Evolutionary conservation across 2,113 vertebrate genomes (phyloP), one percentile per base, ranked within the genome.

Genomic region (Brienomyrus longianalis): DNA sequence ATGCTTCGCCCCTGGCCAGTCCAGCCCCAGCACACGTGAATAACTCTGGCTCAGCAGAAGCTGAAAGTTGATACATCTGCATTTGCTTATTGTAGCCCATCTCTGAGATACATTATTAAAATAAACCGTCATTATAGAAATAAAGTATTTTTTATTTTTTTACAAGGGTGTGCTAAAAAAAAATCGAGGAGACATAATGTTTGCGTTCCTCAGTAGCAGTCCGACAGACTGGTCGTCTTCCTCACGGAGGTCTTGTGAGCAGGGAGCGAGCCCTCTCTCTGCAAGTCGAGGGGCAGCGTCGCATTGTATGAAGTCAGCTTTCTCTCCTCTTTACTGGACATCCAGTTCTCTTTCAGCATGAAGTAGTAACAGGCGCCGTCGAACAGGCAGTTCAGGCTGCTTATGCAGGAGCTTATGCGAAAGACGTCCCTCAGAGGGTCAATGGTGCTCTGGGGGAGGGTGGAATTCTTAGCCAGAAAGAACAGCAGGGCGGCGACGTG

Each of bases 321-420:
- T 80, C 74, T 80, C 5, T 92, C 91, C n/a, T 48, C 47, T 83
- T 39, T 23, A 0, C 88, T 0, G 52, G 54, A 66, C 77, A 94
- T 92, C 89, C 94, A 92, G 88, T 93, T 95, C 86, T 96, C 95
- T 88, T 94, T 96, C 83, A 96, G 90, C 86, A 96, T 93, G 70
- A 94, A 95, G 43, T 96, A 96, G 52, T 96, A 96, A 70, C 94
- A 96, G 7, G 89, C 80, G 0, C 92, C 95, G 90, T 96, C 95
- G 0, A 95, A 93, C 19, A 94, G 92, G 90, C 95, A 96, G 93
- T 96, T 96, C n/a, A 95, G 51, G 35, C 94, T 96, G 87, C 94
- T 95, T 92, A 96, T 89, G 88, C 93, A 95, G 21, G 95, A 93
- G 6, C 93, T 95, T 27, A 94, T 27, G 70, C 96, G 95, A 19